Percentiles rank a stretch among this genome's conserved stretches.
Conservation (phyloP, 2,888 invertebrate species). For the Volucella inflata region DNA sequence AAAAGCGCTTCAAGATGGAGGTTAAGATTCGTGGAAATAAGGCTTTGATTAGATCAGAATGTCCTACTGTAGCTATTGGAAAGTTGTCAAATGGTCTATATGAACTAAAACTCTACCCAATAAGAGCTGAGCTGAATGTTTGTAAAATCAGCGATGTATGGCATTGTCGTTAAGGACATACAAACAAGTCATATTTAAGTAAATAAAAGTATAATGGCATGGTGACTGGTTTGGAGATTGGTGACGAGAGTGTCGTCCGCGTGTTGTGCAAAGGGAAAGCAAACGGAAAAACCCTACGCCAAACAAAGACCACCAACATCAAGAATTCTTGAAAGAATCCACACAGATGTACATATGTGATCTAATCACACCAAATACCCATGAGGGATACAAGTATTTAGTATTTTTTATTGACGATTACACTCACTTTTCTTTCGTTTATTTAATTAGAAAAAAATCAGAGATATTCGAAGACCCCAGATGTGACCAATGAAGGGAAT, state of each 20-base stretch:
- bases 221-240: constrained; percentile 37
- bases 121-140: constrained; percentile 7
- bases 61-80: neutral
- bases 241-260: constrained; percentile 3
- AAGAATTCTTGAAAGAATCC: constrained; percentile 55
- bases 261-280: too few relatives aligned
- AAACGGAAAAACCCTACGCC: constrained; percentile 9
- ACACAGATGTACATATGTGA: constrained; percentile 54
- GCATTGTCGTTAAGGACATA: constrained; percentile 47
- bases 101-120: constrained; percentile 3
- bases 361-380: constrained; percentile 41
- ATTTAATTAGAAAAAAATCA: constrained; percentile 22
- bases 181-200: constrained; percentile 20
- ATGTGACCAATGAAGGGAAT: too few relatives aligned
- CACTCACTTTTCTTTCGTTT: constrained; percentile 36
- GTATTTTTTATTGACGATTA: constrained; percentile 41
- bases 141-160: constrained; percentile 41
- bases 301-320: constrained; percentile 29
- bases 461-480: neutral
- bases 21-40: neutral
- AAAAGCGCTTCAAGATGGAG: constrained; percentile 33
- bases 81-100: neutral
- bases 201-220: constrained; percentile 1
- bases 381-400: constrained; percentile 35
- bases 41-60: constrained; percentile 6